Evolutionary conservation across 2,797 vertebrate species (phyloP), one percentile per base, ranked within the genome.

Genomic region (Pterois miles): DNA sequence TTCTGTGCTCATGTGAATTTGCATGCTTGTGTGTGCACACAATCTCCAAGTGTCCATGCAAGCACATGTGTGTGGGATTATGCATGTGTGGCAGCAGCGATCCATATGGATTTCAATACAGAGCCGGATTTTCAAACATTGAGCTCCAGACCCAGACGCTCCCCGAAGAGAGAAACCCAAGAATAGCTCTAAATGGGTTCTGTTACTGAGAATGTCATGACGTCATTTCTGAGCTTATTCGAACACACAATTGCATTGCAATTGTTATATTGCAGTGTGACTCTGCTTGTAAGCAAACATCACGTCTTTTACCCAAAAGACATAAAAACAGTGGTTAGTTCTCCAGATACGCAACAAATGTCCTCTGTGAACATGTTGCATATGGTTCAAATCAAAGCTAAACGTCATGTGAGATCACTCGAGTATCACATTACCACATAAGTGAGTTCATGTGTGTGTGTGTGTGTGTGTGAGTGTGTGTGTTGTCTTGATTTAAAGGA

Each of bases 381-480:
- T 81, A 72, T 91, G 87, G 77, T 90, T 84, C 59, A 10, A 67
- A 90, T 91, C 79, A 86, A 67, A 79, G 38, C n/a, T 38, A 63
- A 81, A 76, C 8, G 23, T 68, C 76, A 53, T 63, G 66, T 20
- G 29, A 40, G 53, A 71, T 80, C 43, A 58, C 64, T 69, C 33
- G 57, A 43, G 67, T 54, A 60, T 86, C 67, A 54, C 43, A 54
- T 91, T 86, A 52, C 86, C 74, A 46, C 68, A 69, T 60, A 33
- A 59, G 8, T 13, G n/a, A 33, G n/a, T 53, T 62, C 56, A 60
- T 68, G 4, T 52, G 53, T 33, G 38, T 18, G 69, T 66, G 53
- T 60, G n/a, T n/a, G n/a, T n/a, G n/a, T n/a, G n/a, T n/a, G n/a
- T n/a, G n/a, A n/a, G 4, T 52, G 53, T 33, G 38, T 18, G 69